Evolutionary conservation across 2,888 invertebrate species (phyloP), one percentile per base, ranked within the genome.

Genomic region (Aporophyla nigra): DNA sequence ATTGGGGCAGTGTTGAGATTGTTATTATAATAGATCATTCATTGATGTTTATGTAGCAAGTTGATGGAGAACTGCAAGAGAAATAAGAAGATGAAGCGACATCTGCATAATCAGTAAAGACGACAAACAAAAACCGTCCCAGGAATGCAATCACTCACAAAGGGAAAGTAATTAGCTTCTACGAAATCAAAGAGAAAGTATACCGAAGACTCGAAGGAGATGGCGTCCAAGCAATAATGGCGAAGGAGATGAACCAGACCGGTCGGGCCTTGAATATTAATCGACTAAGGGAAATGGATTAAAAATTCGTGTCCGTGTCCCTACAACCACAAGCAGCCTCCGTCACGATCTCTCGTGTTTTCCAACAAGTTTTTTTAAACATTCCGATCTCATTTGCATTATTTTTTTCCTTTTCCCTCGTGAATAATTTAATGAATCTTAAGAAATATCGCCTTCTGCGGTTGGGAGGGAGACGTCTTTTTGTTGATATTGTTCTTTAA

Each of bases 171-270:
- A 96, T 96, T 96, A 96, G 95, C 93, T 94, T 84, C 79, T 87
- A 88, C 89, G 90, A 94, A 96, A 96, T 96, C 96, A 96, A 96
- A 96, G 95, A 89, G 89, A 91, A 93, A 88, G 89, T 86, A 91
- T 87, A 88, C 87, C 87, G 89, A 91, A 90, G 91, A 87, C 84
- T 76, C 78, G 74, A 66, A 78, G 85, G 85, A 85, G 84, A 92
- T 91, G 93, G 89, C 93, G 95, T 93, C 95, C 95, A 91, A 92
- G 94, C 95, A 95, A 96, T 96, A 96, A 95, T 93, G 92, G 92
- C 86, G 88, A 80, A 97, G 97, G 97, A 97, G 97, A 97, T 97
- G 97, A 97, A 94, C 96, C 97, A 97, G 97, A 97, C 97, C 94
- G 88, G 93, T 91, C 96, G 94, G 92, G 96, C 90, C 93, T 92